phyloP scores from a whole-genome alignment of 2,888 invertebrate genomes.

The Meiosimyza decipiens region DNA sequence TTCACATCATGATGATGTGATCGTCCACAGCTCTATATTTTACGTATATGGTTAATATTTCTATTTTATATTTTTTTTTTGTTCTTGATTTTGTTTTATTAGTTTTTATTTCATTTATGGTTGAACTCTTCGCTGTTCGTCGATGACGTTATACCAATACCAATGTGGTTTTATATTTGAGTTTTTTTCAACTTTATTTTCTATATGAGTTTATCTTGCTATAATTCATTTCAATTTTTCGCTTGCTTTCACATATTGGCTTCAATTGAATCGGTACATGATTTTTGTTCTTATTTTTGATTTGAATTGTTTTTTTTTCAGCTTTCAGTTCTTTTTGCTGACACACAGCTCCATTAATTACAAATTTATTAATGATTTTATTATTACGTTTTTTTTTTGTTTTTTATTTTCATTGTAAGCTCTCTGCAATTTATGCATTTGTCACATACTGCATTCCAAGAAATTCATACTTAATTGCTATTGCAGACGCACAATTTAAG shows the following conservation, averaged over 20 bases:
- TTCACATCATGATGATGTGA: conserved; percentile 3
- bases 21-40: conserved; percentile 1
- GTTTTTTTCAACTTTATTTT: neutral
- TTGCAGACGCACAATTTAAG: too few species aligned
- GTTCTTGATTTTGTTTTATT: neutral
- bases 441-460: too few species aligned
- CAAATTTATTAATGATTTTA: too few species aligned
- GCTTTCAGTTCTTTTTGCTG: too few species aligned
- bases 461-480: too few species aligned
- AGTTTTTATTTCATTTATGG: conserved; percentile 1
- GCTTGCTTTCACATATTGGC: neutral
- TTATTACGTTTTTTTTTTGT: too few species aligned
- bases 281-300: too few species aligned
- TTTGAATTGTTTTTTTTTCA: too few species aligned
- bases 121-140: conserved; percentile 2
- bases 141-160: conserved; percentile 6
- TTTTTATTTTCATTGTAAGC: too few species aligned
- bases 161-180: neutral
- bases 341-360: too few species aligned
- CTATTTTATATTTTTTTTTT: neutral
- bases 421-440: too few species aligned
- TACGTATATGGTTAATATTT: neutral
- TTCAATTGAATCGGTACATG: too few species aligned
- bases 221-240: neutral
- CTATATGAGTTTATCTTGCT: conserved; percentile 1